phyloP scores from a whole-genome alignment of 1,140 invertebrate species.

The Drosophila kikkawai region DNA sequence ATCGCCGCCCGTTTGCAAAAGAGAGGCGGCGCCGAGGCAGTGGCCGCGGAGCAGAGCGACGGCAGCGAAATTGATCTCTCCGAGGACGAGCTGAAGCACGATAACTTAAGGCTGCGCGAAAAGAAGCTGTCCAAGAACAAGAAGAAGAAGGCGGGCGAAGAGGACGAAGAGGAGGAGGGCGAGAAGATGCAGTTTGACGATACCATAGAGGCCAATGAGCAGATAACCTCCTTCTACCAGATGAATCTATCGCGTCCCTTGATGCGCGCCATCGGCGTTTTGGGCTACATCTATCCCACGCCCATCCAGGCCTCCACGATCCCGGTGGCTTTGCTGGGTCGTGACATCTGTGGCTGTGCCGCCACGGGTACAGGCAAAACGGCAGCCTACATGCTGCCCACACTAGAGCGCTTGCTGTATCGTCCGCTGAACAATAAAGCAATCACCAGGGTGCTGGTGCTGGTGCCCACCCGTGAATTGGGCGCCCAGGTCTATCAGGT shows the following conservation, averaged over 20 bases:
- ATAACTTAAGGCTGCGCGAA: constrained; percentile 87
- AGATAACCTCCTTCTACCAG: constrained; percentile 93
- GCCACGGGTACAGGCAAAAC: constrained; percentile 99
- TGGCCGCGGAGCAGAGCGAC: constrained; percentile 69
- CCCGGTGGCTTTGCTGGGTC: constrained; percentile 94
- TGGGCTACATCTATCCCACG: constrained; percentile 97
- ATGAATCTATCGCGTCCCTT: constrained; percentile 97
- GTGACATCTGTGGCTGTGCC: constrained; percentile 84
- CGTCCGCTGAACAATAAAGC: constrained; percentile 88
- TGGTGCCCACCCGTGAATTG: constrained; percentile 98
- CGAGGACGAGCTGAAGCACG: constrained; percentile 90
- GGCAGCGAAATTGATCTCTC: constrained; percentile 86
- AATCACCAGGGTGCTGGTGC: constrained; percentile 94
- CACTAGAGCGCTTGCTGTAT: constrained; percentile 96
- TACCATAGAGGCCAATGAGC: constrained; percentile 88
- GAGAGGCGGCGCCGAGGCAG: constrained; percentile 86
- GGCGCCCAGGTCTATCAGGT: constrained; percentile 97
- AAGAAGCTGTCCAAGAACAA: constrained; percentile 87
- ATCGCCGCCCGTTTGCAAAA: constrained; percentile 85
- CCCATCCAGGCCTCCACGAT: constrained; percentile 98
- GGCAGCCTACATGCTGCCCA: constrained; percentile 99
- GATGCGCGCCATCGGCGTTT: constrained; percentile 93
- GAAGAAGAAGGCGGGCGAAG: constrained; percentile 86
- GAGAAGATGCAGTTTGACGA: constrained; percentile 91
- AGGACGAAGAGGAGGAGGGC: constrained; percentile 86